A percentile compares a stretch with the other conserved stretches of the same genome.
Evolutionary conservation across 1,140 invertebrate genomes (phyloP).

Genomic region (Asbolus verrucosus): DNA sequence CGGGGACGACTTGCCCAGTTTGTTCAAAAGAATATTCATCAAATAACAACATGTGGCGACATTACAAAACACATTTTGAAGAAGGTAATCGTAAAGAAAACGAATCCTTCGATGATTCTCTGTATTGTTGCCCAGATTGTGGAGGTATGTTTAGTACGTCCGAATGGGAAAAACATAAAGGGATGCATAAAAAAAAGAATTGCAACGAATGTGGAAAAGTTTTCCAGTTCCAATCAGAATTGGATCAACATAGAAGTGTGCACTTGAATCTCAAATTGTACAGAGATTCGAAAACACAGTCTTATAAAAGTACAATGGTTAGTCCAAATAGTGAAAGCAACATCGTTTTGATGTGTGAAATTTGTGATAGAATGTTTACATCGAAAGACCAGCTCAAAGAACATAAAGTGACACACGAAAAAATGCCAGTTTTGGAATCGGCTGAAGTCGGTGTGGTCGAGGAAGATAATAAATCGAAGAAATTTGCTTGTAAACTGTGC

Average conservation of each 20-base stretch:
- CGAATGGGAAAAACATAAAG: slow-evolving; percentile 69
- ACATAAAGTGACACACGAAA: slow-evolving; percentile 53
- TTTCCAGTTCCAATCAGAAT: slow-evolving; percentile 70
- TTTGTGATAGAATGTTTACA: slow-evolving; percentile 56
- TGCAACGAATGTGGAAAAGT: slow-evolving; percentile 74
- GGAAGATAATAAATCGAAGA: slow-evolving; percentile 45
- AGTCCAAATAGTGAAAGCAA: slow-evolving; percentile 52
- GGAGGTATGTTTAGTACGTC: slow-evolving; percentile 69
- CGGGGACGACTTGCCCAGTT: slow-evolving; percentile 62
- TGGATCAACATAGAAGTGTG: slow-evolving; percentile 74
- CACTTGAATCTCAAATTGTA: slow-evolving; percentile 77
- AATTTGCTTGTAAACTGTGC: slow-evolving; percentile 54
- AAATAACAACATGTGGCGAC: slow-evolving; percentile 70
- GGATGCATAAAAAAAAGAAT: slow-evolving; percentile 67
- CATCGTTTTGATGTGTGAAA: slow-evolving; percentile 51
- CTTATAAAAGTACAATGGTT: slow-evolving; percentile 56
- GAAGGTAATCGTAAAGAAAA: slow-evolving; percentile 63
- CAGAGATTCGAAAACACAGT: slow-evolving; percentile 61
- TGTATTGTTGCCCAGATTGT: slow-evolving; percentile 71
- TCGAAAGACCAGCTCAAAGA: slow-evolving; percentile 55
- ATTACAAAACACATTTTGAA: slow-evolving; percentile 68
- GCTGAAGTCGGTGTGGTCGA: neutral
- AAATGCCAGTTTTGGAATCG: slow-evolving; percentile 36
- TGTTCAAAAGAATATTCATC: slow-evolving; percentile 68
- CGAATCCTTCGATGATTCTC: slow-evolving; percentile 59